phyloP scores from a whole-genome alignment of 2,113 vertebrate genomes.

The Aplodontia rufa region DNA sequence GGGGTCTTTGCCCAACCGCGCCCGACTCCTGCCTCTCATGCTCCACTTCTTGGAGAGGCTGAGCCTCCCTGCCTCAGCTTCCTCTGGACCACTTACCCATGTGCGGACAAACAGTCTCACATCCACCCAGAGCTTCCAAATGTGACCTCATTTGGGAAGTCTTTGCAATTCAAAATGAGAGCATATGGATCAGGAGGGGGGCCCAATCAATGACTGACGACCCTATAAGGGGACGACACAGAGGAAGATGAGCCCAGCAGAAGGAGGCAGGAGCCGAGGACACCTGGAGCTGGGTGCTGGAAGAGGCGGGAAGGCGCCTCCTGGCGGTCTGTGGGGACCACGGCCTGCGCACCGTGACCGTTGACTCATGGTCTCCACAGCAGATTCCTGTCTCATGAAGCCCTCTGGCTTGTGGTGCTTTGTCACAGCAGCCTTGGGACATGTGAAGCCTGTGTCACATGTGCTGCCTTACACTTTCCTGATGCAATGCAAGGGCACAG shows the following conservation, averaged over 20 bases:
- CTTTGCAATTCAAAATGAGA: background rate
- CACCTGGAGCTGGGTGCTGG: background rate
- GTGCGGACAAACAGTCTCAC: background rate
- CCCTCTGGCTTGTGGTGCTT: no score
- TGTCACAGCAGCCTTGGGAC: background rate
- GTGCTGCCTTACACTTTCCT: rapidly evolving
- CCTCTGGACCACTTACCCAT: background rate
- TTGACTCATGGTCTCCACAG: no score
- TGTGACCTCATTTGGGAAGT: background rate
- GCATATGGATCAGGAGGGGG: background rate
- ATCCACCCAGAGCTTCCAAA: background rate
- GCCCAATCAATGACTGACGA: background rate
- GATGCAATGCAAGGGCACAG: background rate
- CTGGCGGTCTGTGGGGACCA: no score
- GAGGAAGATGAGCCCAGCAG: background rate
- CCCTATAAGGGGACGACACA: background rate
- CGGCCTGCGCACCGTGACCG: no score
- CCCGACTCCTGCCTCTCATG: background rate
- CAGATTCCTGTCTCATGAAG: no score
- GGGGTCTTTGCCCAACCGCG: rapidly evolving
- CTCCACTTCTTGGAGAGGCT: background rate
- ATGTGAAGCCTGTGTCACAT: no score
- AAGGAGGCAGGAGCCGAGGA: background rate
- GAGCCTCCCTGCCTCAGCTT: no score
- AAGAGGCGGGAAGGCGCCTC: no score